phyloP scores from a whole-genome alignment of 35 echinoderm and acorn worm genomes.

The Diadema setosum region DNA sequence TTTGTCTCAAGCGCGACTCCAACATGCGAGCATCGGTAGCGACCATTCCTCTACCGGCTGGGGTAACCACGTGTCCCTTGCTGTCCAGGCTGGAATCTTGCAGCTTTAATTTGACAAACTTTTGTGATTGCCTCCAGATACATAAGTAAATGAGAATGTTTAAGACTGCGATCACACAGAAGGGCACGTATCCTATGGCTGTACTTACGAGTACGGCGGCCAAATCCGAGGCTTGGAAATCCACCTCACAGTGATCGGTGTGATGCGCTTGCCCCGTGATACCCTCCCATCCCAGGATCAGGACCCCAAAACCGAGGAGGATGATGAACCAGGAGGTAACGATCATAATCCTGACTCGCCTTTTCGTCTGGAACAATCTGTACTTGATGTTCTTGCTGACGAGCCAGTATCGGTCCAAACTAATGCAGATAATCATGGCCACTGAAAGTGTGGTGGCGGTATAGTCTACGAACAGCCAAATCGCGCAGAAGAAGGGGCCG shows the following conservation, averaged over 20 bases:
- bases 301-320: background rate
- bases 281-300: background rate
- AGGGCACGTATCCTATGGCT: background rate
- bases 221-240: background rate
- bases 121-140: background rate
- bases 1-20: background rate
- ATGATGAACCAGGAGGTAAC: background rate
- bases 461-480: background rate
- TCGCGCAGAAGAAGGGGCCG: background rate
- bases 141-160: background rate
- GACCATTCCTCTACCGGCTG: background rate
- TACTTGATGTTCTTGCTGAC: background rate
- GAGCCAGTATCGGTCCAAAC: background rate
- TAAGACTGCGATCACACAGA: background rate
- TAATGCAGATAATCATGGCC: background rate
- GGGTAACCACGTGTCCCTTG: background rate
- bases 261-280: background rate
- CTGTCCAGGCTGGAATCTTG: background rate
- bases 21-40: background rate
- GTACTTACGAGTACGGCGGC: background rate
- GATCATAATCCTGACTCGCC: background rate
- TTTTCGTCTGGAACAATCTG: background rate
- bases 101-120: background rate
- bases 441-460: background rate
- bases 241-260: background rate